phyloP scores from a whole-genome alignment of 2,888 invertebrate species.

The Lasius platythorax region DNA sequence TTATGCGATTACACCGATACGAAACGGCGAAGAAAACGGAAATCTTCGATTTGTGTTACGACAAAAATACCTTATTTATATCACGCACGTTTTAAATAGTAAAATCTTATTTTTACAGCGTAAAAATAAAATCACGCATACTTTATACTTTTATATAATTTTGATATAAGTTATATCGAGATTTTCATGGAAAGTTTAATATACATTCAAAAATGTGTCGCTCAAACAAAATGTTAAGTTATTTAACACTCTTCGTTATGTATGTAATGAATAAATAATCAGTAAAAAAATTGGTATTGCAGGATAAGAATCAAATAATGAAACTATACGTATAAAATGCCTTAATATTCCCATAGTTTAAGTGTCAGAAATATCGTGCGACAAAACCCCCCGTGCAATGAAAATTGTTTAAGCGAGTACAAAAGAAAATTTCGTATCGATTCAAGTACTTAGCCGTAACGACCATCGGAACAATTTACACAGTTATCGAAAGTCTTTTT shows the following conservation, averaged over 20 bases:
- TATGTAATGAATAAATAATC: background rate
- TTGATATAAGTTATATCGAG: background rate
- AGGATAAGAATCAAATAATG: background rate
- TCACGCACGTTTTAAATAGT: background rate
- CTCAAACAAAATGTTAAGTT: background rate
- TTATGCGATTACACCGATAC: constrained; percentile 25
- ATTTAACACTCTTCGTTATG: background rate
- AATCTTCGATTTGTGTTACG: background rate
- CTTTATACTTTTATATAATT: background rate
- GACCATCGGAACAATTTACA: constrained; percentile 20
- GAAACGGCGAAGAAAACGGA: constrained; percentile 3
- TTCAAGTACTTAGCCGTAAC: constrained; percentile 38
- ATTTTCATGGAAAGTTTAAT: background rate
- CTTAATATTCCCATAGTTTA: background rate
- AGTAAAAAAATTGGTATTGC: background rate
- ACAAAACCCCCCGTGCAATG: constrained; percentile 32
- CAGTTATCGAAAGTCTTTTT: constrained; percentile 44
- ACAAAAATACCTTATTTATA: background rate
- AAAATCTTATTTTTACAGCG: background rate
- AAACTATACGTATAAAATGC: background rate
- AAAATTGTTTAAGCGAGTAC: constrained; percentile 32
- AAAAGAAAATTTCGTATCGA: constrained; percentile 21
- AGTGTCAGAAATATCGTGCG: background rate
- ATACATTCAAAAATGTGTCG: background rate
- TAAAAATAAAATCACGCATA: background rate